These are phyloP conservation scores for Euspilapteryx auroguttella DNA, from an alignment of 2,888 invertebrate genomes.

Conservation along the genomic window DNA sequence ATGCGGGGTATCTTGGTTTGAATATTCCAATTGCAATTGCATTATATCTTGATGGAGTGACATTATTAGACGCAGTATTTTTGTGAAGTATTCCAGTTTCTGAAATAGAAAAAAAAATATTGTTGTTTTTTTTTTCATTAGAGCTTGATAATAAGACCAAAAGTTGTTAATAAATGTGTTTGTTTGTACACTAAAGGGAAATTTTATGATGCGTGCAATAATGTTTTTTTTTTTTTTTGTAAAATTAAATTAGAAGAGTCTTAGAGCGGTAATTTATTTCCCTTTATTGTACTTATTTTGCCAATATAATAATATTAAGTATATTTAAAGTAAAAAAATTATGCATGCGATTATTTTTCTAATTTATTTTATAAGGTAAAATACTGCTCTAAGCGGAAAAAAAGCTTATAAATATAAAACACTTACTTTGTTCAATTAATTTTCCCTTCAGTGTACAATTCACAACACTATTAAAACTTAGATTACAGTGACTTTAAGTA, in stretches of 20 bases:
- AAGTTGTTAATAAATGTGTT: slow-evolving; percentile 16
- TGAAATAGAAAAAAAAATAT: slow-evolving; percentile 22
- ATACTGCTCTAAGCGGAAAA: slow-evolving; percentile 48
- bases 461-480: too few relatives aligned
- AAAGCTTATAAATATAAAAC: slow-evolving; percentile 27
- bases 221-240: too few relatives aligned
- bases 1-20: too few relatives aligned
- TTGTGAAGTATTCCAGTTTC: slow-evolving; percentile 49
- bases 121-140: too few relatives aligned
- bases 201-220: too few relatives aligned
- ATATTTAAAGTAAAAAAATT: slow-evolving; percentile 17
- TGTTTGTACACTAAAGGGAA: slow-evolving; percentile 64
- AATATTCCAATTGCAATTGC: slow-evolving; percentile 32
- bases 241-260: slow-evolving; percentile 14
- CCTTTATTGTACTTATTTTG: slow-evolving; percentile 61
- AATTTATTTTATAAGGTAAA: slow-evolving; percentile 11
- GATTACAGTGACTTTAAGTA: too few relatives aligned
- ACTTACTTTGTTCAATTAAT: slow-evolving; percentile 41
- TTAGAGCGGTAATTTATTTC: slow-evolving; percentile 52
- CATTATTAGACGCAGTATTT: slow-evolving; percentile 45
- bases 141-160: too few relatives aligned
- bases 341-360: slow-evolving; percentile 29
- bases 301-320: too few relatives aligned
- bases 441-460: slow-evolving; percentile 61
- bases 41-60: slow-evolving; percentile 43